Base-by-base conservation (phyloP, 2,113 vertebrate species). In the Microtus pennsylvanicus region DNA sequence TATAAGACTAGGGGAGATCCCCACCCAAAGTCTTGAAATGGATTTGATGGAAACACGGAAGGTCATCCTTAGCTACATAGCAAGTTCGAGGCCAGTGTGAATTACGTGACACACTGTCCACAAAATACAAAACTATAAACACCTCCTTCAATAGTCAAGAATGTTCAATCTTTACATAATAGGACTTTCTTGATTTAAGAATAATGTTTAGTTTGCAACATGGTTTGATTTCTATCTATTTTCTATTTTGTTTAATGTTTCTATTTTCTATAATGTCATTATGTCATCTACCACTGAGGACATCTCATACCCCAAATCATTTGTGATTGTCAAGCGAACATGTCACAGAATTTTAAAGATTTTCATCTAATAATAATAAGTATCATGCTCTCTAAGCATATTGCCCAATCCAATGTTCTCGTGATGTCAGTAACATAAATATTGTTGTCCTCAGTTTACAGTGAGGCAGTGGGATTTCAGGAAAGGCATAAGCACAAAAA, bases 251-350 rank as follows among this genome's bases (percentile, higher is more conserved):
- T n/a, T n/a, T n/a, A n/a, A n/a, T n/a, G n/a, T n/a, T n/a, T n/a
- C n/a, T n/a, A n/a, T n/a, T n/a, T n/a, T n/a, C n/a, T 10, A 26
- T 91, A 74, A 69, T 83, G 69, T 47, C 19, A 61, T 75, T 50
- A 89, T 72, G 5, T 5, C 77, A 24, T 74, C 45, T 78, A 33
- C 42, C 19, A 67, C 1, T 38, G 74, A 87, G 19, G 14, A 81
- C 16, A 86, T 30, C 13, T 3, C 50, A 45, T 77, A 69, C 74
- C 33, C 13, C 3, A 65, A 96, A 81, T 61, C 10, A 94, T 89
- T 94, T 96, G 77, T 89, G 67, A 42, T 92, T 96, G 13, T 97
- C 45, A 93, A n/a, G 89, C 87, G 94, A 74, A 74, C 81, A 88
- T 86, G 33, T 47, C 76, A 78, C 38, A 90, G 13, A 90, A 50